Evolutionary conservation across 2,888 invertebrate species (phyloP).

Genomic region (Acleris laterana): DNA sequence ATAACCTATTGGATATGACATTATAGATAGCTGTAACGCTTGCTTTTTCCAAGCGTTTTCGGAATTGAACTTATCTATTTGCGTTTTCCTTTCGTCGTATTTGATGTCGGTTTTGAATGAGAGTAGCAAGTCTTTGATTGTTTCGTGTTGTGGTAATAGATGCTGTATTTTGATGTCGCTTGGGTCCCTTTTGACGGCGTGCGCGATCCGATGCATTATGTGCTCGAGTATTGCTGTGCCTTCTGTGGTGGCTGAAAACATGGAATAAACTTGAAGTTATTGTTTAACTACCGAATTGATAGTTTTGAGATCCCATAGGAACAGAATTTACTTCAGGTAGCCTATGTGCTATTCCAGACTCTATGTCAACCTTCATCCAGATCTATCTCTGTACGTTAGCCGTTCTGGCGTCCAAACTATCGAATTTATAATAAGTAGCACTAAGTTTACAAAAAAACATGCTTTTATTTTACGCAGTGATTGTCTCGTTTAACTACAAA

Average conservation of each 20-base stretch:
- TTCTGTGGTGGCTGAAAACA: constrained; percentile 80
- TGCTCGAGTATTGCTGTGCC: constrained; percentile 84
- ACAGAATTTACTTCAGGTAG: no score
- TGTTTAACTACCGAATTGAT: no score
- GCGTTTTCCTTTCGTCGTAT: constrained; percentile 77
- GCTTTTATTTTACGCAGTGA: no score
- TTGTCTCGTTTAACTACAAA: no score
- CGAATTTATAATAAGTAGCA: no score
- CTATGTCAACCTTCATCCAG: no score
- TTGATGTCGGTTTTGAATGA: constrained; percentile 84
- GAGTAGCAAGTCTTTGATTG: constrained; percentile 78
- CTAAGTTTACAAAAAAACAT: no score
- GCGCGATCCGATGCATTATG: constrained; percentile 88
- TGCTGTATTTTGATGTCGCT: constrained; percentile 84
- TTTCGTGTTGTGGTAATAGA: constrained; percentile 60
- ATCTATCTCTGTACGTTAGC: no score
- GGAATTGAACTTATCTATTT: constrained; percentile 83
- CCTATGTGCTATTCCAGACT: no score
- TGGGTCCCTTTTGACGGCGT: constrained; percentile 81
- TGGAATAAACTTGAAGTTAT: background rate
- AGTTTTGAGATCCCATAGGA: no score
- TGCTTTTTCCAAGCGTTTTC: constrained; percentile 91
- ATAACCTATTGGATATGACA: constrained; percentile 85
- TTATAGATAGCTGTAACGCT: constrained; percentile 85
- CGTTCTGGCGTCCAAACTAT: no score